A percentile compares a stretch with the other conserved stretches of the same genome.
Conservation (phyloP, 1,140 invertebrate species). For the Charaxes varanes region DNA sequence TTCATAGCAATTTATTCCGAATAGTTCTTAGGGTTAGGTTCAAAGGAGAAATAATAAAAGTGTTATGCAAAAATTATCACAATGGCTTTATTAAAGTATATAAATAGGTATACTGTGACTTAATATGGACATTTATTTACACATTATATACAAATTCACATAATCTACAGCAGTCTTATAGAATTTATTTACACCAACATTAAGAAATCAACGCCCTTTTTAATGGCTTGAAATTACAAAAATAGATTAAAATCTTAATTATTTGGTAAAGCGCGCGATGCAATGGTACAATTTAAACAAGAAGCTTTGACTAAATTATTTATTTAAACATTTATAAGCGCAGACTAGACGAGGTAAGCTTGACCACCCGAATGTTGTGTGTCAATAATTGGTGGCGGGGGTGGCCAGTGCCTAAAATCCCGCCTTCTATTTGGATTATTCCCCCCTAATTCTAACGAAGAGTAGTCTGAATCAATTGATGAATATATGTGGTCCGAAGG, state of each 20-base stretch:
- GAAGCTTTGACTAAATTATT: conserved; percentile 62
- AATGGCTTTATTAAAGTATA: conserved; percentile 74
- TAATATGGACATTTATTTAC: conserved; percentile 71
- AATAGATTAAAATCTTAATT: conserved; percentile 68
- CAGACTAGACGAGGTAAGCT: conserved; percentile 69
- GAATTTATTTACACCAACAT: conserved; percentile 70
- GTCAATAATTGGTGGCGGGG: conserved; percentile 59
- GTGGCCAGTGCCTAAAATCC: conserved; percentile 63
- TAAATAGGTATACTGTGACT: conserved; percentile 73
- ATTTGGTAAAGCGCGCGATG: conserved; percentile 69
- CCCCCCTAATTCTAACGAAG: conserved; percentile 65
- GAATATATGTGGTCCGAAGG: conserved; percentile 91
- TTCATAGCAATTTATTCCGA: too few species aligned
- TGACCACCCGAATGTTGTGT: conserved; percentile 62
- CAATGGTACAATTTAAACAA: conserved; percentile 64
- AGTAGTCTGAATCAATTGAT: conserved; percentile 89
- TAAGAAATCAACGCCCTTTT: conserved; percentile 58
- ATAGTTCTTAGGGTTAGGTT: too few species aligned
- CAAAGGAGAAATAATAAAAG: conserved; percentile 42
- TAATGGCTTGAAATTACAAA: conserved; percentile 68
- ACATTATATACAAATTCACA: conserved; percentile 69
- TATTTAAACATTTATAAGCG: conserved; percentile 46
- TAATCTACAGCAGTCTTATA: conserved; percentile 74
- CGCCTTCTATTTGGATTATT: conserved; percentile 55
- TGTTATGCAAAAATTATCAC: conserved; percentile 71